Percentiles rank a stretch among this genome's conserved stretches.
phyloP scores from a whole-genome alignment of 2,113 vertebrate species.

The Lethenteron reissneri region DNA sequence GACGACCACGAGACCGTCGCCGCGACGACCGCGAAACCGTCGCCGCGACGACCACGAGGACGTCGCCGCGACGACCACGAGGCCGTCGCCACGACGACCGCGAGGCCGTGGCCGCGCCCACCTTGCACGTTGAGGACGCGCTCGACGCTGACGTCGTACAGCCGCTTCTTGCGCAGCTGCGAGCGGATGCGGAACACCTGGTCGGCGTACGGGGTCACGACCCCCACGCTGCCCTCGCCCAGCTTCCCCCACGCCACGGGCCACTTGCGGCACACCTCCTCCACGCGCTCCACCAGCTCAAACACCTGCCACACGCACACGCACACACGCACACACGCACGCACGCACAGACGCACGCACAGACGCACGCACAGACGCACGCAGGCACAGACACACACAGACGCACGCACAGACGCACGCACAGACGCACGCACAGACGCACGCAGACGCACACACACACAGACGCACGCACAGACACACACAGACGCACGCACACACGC shows the following conservation, averaged over 20 bases:
- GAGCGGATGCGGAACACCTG: slow-evolving; percentile 91
- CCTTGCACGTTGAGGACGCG: slow-evolving; percentile 94
- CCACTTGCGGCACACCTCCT: slow-evolving; percentile 88
- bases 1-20: no score
- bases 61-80: no score
- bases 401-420: no score
- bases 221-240: slow-evolving; percentile 86
- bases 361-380: slow-evolving; percentile 1
- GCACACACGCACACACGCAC: slow-evolving; percentile 8
- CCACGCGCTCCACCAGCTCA: slow-evolving; percentile 91
- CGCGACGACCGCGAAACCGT: no score
- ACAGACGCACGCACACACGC: slow-evolving; percentile 5
- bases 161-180: slow-evolving; percentile 84
- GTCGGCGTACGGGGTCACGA: slow-evolving; percentile 86
- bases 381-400: neutral
- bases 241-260: slow-evolving; percentile 91
- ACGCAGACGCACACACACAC: no score
- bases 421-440: no score
- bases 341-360: slow-evolving; percentile 8
- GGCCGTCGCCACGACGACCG: no score
- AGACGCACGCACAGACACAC: no score
- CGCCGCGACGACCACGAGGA: no score
- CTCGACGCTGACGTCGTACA: slow-evolving; percentile 87
- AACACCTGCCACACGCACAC: slow-evolving; percentile 49
- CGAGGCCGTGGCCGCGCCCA: slow-evolving; percentile 20